Evolutionary conservation across 2,888 invertebrate genomes (phyloP), one percentile per base, ranked within the genome.

Genomic region (Sceliomorpha sp.): DNA sequence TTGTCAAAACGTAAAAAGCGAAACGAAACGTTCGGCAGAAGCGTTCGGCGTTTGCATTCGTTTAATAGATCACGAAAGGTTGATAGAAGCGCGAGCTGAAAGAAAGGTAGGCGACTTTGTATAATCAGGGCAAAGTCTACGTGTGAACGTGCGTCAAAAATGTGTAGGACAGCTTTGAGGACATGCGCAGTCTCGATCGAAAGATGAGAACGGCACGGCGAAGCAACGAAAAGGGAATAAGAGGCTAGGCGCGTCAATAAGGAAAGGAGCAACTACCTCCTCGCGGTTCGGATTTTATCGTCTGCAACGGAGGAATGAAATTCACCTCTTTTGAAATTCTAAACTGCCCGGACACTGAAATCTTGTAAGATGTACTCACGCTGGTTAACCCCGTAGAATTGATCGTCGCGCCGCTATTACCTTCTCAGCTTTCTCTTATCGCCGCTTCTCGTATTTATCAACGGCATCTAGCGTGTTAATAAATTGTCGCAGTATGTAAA

Each of bases 301-400:
- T 75, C 73, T 70, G 74, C 78, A 70, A 74, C 56, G 51, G 34
- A 58, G 51, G 58, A 76, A 77, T 77, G 75, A 79, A 77, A 80
- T 82, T 75, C 75, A 60, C 32, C 70, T 70, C 68, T 75, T 82
- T 79, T 80, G 77, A 79, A 81, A 82, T 81, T 80, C 77, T 75
- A 77, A 77, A 78, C 72, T 72, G 47, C 45, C 55, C 27, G 17
- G 7, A 36, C 24, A 26, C 32, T 20, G 42, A 42, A 9, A 10
- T 42, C 27, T 12, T 10, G 10, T 4, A 12, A 13, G 13, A 13
- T 42, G 8, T 17, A 9, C n/a, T 12, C 20, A 8, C 13, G 7
- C 5, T 2, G 5, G 2, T 20, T 20, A 4, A 20, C 5, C 20
- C 20, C 5, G 5, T 20, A 20, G 5, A 20, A 5, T 20, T 20